Conservation (phyloP, 2,888 invertebrate genomes). For the Phragmatobia fuliginosa region DNA sequence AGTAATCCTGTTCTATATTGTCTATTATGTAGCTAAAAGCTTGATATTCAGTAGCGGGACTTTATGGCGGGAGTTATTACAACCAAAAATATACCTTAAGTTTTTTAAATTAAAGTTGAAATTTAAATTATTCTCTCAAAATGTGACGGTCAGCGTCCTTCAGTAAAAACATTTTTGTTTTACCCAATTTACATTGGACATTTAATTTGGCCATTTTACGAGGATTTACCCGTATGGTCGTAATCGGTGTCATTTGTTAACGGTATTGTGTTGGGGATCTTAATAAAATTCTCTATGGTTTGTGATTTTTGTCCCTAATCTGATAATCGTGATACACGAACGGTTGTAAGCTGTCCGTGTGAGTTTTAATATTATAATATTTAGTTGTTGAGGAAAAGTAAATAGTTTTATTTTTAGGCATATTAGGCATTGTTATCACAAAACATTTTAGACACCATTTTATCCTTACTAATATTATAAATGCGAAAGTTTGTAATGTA, state of each 20-base stretch:
- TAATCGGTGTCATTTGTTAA: conserved; percentile 36
- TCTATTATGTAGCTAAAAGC: conserved; percentile 2
- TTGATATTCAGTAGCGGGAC: conserved; percentile 1
- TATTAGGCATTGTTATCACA: no score
- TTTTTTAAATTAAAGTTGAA: not conserved
- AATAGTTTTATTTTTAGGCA: no score
- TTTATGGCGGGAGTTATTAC: not conserved
- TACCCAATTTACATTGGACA: conserved; percentile 51
- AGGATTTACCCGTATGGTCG: conserved; percentile 28
- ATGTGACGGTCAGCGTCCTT: conserved; percentile 20
- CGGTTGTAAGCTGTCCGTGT: not conserved
- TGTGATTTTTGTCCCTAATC: conserved; percentile 18
- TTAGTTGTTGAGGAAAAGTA: not conserved
- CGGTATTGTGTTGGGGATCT: conserved; percentile 22
- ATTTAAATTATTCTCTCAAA: not conserved
- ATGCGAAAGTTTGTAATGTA: no score
- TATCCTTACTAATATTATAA: no score
- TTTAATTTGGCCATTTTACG: conserved; percentile 48
- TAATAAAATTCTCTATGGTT: conserved; percentile 27
- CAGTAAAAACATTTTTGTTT: conserved; percentile 39
- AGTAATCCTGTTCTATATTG: conserved; percentile 13
- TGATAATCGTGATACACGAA: not conserved
- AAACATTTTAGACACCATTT: no score
- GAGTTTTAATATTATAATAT: not conserved
- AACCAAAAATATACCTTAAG: not conserved